Evolutionary conservation across 2,113 vertebrate species (phyloP).

Genomic region (Empidonax alnorum): DNA sequence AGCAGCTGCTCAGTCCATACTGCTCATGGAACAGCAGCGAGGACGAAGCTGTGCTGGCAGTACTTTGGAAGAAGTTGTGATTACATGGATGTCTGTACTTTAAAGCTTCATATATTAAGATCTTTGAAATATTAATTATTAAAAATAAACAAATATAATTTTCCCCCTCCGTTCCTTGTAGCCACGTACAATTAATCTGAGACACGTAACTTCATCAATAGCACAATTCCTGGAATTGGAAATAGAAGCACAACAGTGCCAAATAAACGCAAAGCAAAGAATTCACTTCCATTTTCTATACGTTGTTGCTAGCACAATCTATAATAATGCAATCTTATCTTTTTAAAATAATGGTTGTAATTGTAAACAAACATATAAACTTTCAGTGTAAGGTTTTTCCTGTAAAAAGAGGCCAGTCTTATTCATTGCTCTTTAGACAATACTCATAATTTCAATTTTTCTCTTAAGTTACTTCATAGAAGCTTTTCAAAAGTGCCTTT

Average conservation of each 20-base stretch:
- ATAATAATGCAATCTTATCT: background rate
- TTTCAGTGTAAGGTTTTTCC: background rate
- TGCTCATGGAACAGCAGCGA: background rate
- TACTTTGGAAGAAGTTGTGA: background rate
- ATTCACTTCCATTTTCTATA: background rate
- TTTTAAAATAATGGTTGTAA: background rate
- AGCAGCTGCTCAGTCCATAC: background rate
- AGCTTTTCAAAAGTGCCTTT: background rate
- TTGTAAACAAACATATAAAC: background rate
- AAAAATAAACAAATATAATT: background rate
- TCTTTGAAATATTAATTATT: background rate
- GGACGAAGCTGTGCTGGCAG: background rate
- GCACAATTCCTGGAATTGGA: background rate
- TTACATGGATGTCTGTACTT: background rate
- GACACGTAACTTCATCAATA: background rate
- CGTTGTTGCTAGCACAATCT: background rate
- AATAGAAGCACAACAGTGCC: background rate
- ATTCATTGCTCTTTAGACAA: background rate
- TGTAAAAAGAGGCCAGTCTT: background rate
- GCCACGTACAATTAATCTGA: background rate
- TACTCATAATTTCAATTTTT: background rate
- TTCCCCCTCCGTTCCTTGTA: accelerated
- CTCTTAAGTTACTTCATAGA: background rate
- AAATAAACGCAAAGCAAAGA: background rate
- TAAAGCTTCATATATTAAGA: background rate